Evolutionary conservation across 1,140 invertebrate species (phyloP).

Genomic region (Euglossa dilemma): DNA sequence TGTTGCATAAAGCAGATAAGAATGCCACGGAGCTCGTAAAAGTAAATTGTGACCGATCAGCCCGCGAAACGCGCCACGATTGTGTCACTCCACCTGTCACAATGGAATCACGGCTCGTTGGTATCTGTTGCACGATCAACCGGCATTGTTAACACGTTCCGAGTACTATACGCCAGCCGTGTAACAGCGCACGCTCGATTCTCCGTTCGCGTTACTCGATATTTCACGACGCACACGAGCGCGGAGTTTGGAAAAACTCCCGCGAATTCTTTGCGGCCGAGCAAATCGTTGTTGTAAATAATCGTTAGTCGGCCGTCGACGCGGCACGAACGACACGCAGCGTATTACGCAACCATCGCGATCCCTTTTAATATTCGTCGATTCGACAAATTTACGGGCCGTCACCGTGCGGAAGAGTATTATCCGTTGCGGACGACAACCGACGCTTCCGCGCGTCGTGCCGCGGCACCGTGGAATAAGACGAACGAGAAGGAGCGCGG

Average conservation of each 20-base stretch:
- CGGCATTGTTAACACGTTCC: not conserved
- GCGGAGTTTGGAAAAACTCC: too few species aligned
- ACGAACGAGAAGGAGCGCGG: not conserved
- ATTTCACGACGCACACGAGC: too few species aligned
- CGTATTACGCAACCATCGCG: too few species aligned
- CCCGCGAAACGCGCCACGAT: not conserved
- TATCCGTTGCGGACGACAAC: not conserved
- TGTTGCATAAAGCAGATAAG: constrained; percentile 33
- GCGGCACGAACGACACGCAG: too few species aligned
- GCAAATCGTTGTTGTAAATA: too few species aligned
- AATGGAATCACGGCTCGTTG: not conserved
- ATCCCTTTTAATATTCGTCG: too few species aligned
- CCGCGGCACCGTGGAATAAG: not conserved
- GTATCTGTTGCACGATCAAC: constrained; percentile 4
- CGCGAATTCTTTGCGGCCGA: not conserved
- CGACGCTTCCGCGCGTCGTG: too few species aligned
- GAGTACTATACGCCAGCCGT: too few species aligned
- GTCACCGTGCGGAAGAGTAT: not conserved
- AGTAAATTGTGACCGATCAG: constrained; percentile 1
- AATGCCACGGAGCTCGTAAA: not conserved
- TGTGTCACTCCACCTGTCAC: not conserved
- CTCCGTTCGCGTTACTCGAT: too few species aligned
- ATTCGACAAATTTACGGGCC: not conserved
- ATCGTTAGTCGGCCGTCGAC: too few species aligned
- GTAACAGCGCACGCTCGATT: too few species aligned